Base-by-base conservation (phyloP, 2,797 vertebrate species). In the Phrynocephalus guinanensis region DNA sequence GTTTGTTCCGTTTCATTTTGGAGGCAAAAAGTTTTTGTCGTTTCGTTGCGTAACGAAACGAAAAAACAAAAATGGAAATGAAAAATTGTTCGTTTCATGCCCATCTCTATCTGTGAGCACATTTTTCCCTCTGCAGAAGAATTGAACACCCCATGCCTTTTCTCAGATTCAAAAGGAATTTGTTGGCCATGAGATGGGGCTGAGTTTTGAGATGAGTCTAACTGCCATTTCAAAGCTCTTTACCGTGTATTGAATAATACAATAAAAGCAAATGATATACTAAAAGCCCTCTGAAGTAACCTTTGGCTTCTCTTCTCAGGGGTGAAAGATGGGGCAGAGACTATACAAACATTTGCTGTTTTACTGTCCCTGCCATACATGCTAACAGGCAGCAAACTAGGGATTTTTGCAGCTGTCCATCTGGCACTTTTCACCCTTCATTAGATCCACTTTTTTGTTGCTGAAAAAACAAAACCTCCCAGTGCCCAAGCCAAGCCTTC, bases 401-500 rank as follows among this genome's bases (percentile, higher is more conserved):
- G 82, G 68, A 75, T 80, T 2, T 71, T 63, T 71, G 70, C 38
- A 76, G 24, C 0, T 83, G 16, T 10, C 30, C 85, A 71, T 83
- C 50, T 71, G 3, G 83, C 6, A 15, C 10, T 66, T 84, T 79
- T 86, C 72, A 50, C 30, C 79, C 83, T 28, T 26, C 86, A 76
- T 72, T 82, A 90, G 76, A 86, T 73, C 0, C 20, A 52, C 87
- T 90, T 87, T 67, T 85, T 67, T 6, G 33, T 48, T 44, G 24
- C 24, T 50, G 76, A 38, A 22, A 33, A 72, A 26, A 88, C 66
- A 67, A 88, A 87, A 83, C 0, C 48, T 84, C 68, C 33, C 22
- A 85, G 70, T 70, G 38, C 77, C 48, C 15, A 70, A 86, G 90
- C 67, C 16, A 85, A 90, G 50, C 24, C 28, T 85, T 90, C 88